Base-by-base conservation (phyloP, 2,113 vertebrate genomes). In the Chaenogobius annularis region DNA sequence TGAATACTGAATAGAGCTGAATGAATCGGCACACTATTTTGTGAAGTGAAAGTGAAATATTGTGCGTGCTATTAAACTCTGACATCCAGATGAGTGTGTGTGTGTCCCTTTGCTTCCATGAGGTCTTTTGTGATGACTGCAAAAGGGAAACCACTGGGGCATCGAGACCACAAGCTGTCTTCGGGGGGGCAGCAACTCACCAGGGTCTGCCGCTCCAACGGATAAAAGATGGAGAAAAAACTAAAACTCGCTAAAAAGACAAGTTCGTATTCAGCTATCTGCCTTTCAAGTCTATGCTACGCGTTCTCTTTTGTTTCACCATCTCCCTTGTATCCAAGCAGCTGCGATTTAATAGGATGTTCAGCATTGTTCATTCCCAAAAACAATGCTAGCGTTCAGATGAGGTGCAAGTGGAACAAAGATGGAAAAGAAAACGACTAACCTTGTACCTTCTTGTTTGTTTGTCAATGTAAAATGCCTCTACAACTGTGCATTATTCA, bases 401-500 rank as follows among this genome's bases (percentile, higher is more conserved):
- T 48, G 68, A 23, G 22, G 17, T 50, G 58, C 58, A 20, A 62
- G 8, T 14, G 55, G 67, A 62, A 66, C 46, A 76, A 68, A 68
- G 66, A 58, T 43, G 68, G 66, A 62, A 52, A 54, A 74, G 12
- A 26, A 81, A 80, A 73, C 58, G 48, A 26, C 43, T 74, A 73
- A 80, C 82, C 76, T 67, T 68, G 61, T 59, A 9, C 62, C 59
- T 71, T 70, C 56, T 15, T 73, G 70, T 66, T 66, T 59, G 72
- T 66, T 55, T 77, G 68, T 77, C 44, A 69, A 70, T 56, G 65
- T 69, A 65, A 64, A 58, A 72, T 68, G 55, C 62, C 44, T 79
- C 77, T 23, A 74, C 23, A 37, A 72, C 63, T 64, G 65, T 87
- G 58, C 68, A 88, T 89, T 80, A 90, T 90, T 88, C 56, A 89